Conservation (phyloP, 2,113 vertebrate genomes). For the Anhinga rufa region DNA sequence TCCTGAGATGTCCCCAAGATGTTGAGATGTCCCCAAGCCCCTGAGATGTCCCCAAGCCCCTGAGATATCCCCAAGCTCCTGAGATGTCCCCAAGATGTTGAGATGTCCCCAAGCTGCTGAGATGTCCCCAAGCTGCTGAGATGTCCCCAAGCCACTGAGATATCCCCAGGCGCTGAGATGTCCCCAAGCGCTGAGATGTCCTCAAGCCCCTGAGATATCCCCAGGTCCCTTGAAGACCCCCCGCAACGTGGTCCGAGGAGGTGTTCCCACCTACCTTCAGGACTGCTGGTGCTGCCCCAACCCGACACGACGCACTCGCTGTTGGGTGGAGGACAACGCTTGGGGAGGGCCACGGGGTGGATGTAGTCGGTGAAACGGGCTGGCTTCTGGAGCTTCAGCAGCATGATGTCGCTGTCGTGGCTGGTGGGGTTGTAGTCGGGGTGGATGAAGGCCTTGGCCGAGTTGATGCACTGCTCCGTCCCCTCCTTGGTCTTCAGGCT, state of each 20-base stretch:
- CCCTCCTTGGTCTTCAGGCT: background rate
- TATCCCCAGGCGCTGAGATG: no score
- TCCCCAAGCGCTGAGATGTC: no score
- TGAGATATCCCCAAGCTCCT: fast-evolving
- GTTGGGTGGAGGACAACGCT: slow-evolving; percentile 65
- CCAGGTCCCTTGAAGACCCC: no score
- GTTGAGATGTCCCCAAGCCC: fast-evolving
- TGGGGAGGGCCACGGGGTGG: slow-evolving; percentile 69
- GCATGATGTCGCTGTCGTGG: slow-evolving; percentile 84
- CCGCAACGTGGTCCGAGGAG: fast-evolving
- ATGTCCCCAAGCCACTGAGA: background rate
- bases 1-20: background rate
- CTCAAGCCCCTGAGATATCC: no score
- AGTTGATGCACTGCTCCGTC: slow-evolving; percentile 17
- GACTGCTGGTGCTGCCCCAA: slow-evolving; percentile 82
- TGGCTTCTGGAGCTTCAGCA: slow-evolving; percentile 70
- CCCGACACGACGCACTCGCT: slow-evolving; percentile 75
- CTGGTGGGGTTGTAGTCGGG: slow-evolving; percentile 50
- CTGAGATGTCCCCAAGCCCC: fast-evolving
- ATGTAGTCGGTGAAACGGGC: slow-evolving; percentile 70
- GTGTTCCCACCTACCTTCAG: background rate
- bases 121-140: background rate
- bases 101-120: fast-evolving
- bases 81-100: fast-evolving
- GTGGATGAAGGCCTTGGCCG: slow-evolving; percentile 52